These are phyloP conservation scores for Chaetodon auriga DNA, from an alignment of 2,113 vertebrate genomes.

Conservation along the genomic window DNA sequence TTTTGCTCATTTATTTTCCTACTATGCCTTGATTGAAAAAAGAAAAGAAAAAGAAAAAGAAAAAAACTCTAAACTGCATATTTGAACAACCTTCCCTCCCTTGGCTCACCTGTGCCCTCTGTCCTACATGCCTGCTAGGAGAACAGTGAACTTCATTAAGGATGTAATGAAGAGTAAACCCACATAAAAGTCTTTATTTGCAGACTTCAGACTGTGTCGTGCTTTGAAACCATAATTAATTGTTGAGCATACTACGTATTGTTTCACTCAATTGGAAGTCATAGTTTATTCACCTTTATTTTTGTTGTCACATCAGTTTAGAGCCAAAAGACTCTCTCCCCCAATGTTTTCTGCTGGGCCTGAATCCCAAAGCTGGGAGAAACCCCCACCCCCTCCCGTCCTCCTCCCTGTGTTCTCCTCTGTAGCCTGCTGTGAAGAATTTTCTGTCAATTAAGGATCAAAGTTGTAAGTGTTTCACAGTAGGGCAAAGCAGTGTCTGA, in stretches of 20 bases:
- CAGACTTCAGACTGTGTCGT: neutral
- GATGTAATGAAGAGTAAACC: neutral
- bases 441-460: conserved; percentile 69
- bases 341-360: conserved; percentile 7
- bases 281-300: conserved; percentile 1
- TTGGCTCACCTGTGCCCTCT: neutral
- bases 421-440: conserved; percentile 35
- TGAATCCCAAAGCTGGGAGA: neutral
- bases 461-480: conserved; percentile 63
- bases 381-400: neutral
- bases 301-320: neutral
- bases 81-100: neutral
- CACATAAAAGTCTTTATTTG: neutral
- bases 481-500: conserved; percentile 53
- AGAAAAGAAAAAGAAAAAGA: too few species aligned
- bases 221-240: neutral
- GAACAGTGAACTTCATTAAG: neutral
- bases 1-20: neutral
- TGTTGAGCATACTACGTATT: neutral
- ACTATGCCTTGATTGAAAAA: neutral
- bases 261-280: neutral
- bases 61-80: neutral
- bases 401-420: conserved; percentile 17
- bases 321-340: conserved; percentile 1
- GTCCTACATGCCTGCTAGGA: neutral